Evolutionary conservation across 2,888 invertebrate genomes (phyloP).

Genomic region (Chesias legatella): DNA sequence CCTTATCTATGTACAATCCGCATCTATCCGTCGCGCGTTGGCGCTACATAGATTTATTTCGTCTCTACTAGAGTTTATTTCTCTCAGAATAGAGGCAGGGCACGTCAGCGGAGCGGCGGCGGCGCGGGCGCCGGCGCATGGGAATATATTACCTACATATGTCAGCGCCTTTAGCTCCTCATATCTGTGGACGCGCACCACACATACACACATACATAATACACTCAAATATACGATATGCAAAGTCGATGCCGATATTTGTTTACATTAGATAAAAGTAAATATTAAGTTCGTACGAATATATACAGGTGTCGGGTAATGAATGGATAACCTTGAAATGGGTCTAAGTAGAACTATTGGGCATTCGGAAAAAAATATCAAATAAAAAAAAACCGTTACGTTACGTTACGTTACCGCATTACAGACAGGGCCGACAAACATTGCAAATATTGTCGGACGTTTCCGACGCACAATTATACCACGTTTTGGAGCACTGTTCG

Average conservation of each 20-base stretch:
- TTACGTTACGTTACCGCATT: no score
- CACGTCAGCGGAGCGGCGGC: conserved; percentile 24
- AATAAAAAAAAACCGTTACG: no score
- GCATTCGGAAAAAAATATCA: no score
- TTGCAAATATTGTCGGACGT: no score
- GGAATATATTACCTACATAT: conserved; percentile 37
- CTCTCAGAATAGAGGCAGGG: conserved; percentile 40
- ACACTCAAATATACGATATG: conserved; percentile 48
- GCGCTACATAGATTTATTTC: conserved; percentile 50
- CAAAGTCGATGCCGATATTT: conserved; percentile 57
- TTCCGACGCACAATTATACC: no score
- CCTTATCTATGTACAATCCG: conserved; percentile 63
- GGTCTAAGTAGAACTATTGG: no score
- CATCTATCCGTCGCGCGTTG: conserved; percentile 49
- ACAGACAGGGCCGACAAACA: no score
- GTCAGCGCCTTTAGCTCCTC: conserved; percentile 29
- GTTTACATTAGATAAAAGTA: conserved; percentile 61
- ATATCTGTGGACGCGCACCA: conserved; percentile 25
- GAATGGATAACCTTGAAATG: no score
- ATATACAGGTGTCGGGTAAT: no score
- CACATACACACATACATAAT: conserved; percentile 31
- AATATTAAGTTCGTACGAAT: conserved; percentile 39
- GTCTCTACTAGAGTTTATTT: conserved; percentile 47
- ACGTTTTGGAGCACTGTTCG: no score
- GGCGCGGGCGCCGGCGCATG: conserved; percentile 19